These are phyloP conservation scores for Physocephala rufipes DNA, from an alignment of 2,888 invertebrate species.

Conservation along the genomic window DNA sequence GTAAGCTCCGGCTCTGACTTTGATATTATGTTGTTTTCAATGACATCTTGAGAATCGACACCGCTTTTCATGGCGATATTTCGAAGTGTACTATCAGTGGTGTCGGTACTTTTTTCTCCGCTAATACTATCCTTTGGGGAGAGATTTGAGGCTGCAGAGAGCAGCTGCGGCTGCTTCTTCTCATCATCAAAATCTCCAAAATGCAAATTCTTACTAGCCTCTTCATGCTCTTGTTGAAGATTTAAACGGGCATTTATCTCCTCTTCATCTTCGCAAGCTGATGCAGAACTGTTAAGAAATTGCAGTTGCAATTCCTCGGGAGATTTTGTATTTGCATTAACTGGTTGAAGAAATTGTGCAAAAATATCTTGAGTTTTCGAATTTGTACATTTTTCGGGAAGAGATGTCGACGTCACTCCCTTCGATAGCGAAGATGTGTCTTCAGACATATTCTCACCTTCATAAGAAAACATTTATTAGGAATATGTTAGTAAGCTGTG, in stretches of 20 bases:
- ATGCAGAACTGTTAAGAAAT: slow-evolving; percentile 59
- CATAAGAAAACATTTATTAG: slow-evolving; percentile 4
- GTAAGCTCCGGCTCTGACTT: slow-evolving; percentile 3
- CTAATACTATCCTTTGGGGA: neutral
- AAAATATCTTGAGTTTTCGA: slow-evolving; percentile 54
- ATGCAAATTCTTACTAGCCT: slow-evolving; percentile 34
- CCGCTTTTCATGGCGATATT: slow-evolving; percentile 5
- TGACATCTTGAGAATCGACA: neutral
- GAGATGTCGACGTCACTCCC: slow-evolving; percentile 5
- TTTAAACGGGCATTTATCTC: slow-evolving; percentile 29
- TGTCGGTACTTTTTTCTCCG: slow-evolving; percentile 28
- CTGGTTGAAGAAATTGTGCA: slow-evolving; percentile 50
- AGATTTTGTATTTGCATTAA: slow-evolving; percentile 35
- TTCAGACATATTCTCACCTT: slow-evolving; percentile 39
- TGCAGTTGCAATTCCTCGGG: slow-evolving; percentile 52
- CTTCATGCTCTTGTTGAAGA: slow-evolving; percentile 22
- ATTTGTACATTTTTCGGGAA: slow-evolving; percentile 41
- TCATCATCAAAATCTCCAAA: slow-evolving; percentile 40
- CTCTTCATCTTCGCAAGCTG: slow-evolving; percentile 57
- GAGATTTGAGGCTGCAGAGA: slow-evolving; percentile 3
- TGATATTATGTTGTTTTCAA: slow-evolving; percentile 3
- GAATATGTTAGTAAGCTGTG: slow-evolving; percentile 10
- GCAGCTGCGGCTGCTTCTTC: slow-evolving; percentile 6
- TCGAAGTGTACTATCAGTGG: slow-evolving; percentile 31
- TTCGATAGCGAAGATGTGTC: slow-evolving; percentile 24